Conservation (phyloP, 2,888 invertebrate genomes). For the Parnassius mnemosyne region DNA sequence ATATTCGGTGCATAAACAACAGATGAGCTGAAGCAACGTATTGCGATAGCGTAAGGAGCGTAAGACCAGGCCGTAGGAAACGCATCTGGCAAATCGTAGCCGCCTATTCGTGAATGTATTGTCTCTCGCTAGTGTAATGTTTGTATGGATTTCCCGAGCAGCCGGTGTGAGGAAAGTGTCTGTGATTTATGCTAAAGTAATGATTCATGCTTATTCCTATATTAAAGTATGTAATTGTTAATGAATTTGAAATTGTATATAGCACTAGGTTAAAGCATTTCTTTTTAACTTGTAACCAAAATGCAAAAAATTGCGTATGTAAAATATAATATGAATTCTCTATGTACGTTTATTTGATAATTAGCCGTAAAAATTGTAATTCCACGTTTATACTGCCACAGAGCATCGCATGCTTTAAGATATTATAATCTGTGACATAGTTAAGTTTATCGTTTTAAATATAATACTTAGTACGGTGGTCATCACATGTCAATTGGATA, state of each 20-base stretch:
- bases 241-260: constrained; percentile 64
- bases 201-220: constrained; percentile 74
- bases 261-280: constrained; percentile 59
- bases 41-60: too few species aligned
- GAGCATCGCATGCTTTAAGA: constrained; percentile 16
- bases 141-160: constrained; percentile 50
- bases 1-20: too few species aligned
- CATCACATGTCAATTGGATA: neutral
- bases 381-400: constrained; percentile 14
- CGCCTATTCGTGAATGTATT: neutral
- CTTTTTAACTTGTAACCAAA: constrained; percentile 69
- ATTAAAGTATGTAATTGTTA: constrained; percentile 58
- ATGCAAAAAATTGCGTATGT: constrained; percentile 45
- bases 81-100: neutral
- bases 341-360: constrained; percentile 37
- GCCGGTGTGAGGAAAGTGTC: constrained; percentile 71
- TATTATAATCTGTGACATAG: constrained; percentile 9
- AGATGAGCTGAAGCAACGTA: too few species aligned
- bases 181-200: constrained; percentile 77
- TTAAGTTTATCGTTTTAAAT: constrained; percentile 4
- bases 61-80: neutral
- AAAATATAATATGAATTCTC: constrained; percentile 41
- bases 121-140: constrained; percentile 1
- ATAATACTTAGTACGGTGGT: constrained; percentile 2
- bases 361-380: constrained; percentile 23